A percentile compares a stretch with the other conserved stretches of the same genome.
These are phyloP conservation scores for Trichogramma evanescens DNA, from an alignment of 2,888 invertebrate genomes.

Conservation along the genomic window DNA sequence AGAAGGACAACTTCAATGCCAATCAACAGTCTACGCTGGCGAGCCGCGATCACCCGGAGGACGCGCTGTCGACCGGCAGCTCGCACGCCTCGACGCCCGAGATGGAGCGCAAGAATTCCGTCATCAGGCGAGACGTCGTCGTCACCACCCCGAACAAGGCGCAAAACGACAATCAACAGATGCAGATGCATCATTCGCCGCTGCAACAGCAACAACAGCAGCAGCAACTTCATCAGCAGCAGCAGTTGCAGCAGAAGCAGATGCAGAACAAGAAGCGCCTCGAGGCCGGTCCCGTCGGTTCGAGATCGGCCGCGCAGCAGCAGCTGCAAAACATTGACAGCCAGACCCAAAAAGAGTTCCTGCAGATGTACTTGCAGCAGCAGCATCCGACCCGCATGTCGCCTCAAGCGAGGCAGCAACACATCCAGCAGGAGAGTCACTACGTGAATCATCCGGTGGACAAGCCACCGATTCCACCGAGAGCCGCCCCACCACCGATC, in stretches of 20 bases:
- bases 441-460: constrained; percentile 39
- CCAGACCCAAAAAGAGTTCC: constrained; percentile 50
- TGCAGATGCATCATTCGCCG: constrained; percentile 24
- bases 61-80: constrained; percentile 44
- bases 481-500: constrained; percentile 55
- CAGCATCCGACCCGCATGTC: constrained; percentile 48
- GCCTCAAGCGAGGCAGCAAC: constrained; percentile 42
- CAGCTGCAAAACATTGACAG: constrained; percentile 48
- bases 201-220: constrained; percentile 24
- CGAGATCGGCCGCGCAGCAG: constrained; percentile 26
- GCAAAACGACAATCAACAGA: constrained; percentile 41
- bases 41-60: constrained; percentile 34
- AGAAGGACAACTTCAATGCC: constrained; percentile 48
- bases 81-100: constrained; percentile 49
- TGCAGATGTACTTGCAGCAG: constrained; percentile 48
- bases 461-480: constrained; percentile 56
- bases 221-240: constrained; percentile 32
- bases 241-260: not conserved
- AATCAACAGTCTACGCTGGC: not conserved
- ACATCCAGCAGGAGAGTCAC: constrained; percentile 37
- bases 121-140: constrained; percentile 39
- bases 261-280: not conserved
- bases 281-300: constrained; percentile 8
- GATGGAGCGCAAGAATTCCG: constrained; percentile 45
- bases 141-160: constrained; percentile 36